Percentiles rank a stretch among this genome's conserved stretches.
Conservation (phyloP, 2,113 vertebrate species). For the Girardinichthys multiradiatus region DNA sequence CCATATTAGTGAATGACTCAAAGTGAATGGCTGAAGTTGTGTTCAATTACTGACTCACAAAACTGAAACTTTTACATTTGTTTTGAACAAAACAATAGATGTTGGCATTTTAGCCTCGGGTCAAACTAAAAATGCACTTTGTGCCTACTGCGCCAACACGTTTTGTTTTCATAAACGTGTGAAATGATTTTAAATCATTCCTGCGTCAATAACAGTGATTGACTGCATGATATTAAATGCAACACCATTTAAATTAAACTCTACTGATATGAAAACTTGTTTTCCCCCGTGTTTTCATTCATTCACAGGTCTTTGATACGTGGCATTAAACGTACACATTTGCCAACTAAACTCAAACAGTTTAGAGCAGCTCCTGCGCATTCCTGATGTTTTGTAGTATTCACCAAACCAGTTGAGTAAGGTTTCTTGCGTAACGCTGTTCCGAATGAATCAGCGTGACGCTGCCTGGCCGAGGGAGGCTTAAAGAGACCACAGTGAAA, state of each 20-base stretch:
- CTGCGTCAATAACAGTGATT: too few species aligned
- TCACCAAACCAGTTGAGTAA: slow-evolving; percentile 60
- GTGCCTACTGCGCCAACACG: neutral
- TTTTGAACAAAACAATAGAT: neutral
- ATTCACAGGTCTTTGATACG: neutral
- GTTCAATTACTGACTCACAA: too few species aligned
- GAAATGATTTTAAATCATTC: neutral
- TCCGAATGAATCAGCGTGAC: slow-evolving; percentile 64
- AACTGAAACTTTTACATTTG: neutral
- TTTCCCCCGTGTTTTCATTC: neutral
- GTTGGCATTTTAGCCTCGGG: too few species aligned
- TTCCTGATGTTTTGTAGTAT: slow-evolving; percentile 41
- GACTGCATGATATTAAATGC: too few species aligned
- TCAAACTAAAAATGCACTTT: too few species aligned
- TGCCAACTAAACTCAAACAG: slow-evolving; percentile 12
- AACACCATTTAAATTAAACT: neutral
- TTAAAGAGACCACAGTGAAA: slow-evolving; percentile 83
- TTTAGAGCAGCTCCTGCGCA: slow-evolving; percentile 14
- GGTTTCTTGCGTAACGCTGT: slow-evolving; percentile 53
- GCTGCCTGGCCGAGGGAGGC: slow-evolving; percentile 68
- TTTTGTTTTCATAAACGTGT: neutral
- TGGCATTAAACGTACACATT: neutral
- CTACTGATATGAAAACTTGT: neutral
- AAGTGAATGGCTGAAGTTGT: neutral
- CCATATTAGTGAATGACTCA: neutral